Percentiles rank a stretch among this genome's conserved stretches.
These are phyloP conservation scores for Lophius piscatorius DNA, from an alignment of 2,113 vertebrate genomes.

Conservation along the genomic window DNA sequence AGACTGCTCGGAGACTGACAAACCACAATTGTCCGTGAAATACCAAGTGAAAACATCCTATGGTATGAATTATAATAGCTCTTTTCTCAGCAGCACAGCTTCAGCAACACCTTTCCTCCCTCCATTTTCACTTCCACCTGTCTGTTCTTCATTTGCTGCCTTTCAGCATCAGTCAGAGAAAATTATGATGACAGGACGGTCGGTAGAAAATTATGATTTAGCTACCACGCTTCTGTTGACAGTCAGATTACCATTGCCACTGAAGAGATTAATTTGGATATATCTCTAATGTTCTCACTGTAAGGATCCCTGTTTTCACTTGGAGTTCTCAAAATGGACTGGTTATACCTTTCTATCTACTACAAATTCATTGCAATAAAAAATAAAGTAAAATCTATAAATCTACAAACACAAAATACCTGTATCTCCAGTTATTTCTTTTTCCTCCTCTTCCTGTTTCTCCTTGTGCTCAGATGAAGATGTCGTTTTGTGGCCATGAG, in stretches of 20 bases:
- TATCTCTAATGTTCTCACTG: neutral
- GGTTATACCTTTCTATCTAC: conserved; percentile 14
- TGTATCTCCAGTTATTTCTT: conserved; percentile 11
- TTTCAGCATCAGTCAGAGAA: conserved; percentile 5
- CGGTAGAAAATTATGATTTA: conserved; percentile 8
- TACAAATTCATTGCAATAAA: neutral
- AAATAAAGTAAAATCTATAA: conserved; percentile 4
- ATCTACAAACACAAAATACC: conserved; percentile 9
- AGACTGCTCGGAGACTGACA: conserved; percentile 8
- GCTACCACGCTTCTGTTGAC: conserved; percentile 1
- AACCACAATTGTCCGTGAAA: conserved; percentile 11
- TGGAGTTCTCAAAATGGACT: conserved; percentile 1
- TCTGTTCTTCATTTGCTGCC: conserved; percentile 1
- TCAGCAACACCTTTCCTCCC: neutral
- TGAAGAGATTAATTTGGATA: conserved; percentile 10
- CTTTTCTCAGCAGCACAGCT: neutral
- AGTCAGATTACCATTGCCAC: conserved; percentile 11
- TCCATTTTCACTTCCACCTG: neutral
- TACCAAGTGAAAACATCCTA: conserved; percentile 1
- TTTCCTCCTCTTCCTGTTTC: neutral
- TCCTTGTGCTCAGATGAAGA: neutral
- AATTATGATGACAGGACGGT: neutral
- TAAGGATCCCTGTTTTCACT: neutral
- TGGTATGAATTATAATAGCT: neutral
- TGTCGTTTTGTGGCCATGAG: conserved; percentile 6